Evolutionary conservation across 1,140 invertebrate genomes (phyloP).

Genomic region (Procambarus virginalis): DNA sequence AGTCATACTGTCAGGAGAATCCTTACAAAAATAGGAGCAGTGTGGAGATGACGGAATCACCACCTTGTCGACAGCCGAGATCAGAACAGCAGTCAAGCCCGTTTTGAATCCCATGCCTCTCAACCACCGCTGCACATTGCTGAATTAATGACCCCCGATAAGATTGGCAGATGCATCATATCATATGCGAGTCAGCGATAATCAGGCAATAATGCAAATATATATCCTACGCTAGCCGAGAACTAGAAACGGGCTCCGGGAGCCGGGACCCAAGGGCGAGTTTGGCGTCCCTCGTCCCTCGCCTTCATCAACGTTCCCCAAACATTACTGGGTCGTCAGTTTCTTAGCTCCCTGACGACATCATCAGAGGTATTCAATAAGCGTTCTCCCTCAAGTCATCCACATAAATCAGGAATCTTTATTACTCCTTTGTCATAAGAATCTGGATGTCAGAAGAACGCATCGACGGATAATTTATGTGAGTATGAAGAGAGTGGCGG

Average conservation of each 20-base stretch:
- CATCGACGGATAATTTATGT: constrained; percentile 49
- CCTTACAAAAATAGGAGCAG: not conserved
- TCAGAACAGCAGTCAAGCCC: not conserved
- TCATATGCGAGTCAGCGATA: constrained; percentile 41
- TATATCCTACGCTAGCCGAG: not conserved
- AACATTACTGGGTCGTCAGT: constrained; percentile 20
- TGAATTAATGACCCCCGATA: constrained; percentile 43
- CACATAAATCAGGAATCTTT: constrained; percentile 64
- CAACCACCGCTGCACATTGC: constrained; percentile 18
- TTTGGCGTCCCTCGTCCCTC: not conserved
- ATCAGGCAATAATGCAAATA: constrained; percentile 59
- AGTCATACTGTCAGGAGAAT: not conserved
- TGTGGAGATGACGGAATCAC: not conserved
- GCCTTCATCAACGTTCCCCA: constrained; percentile 12
- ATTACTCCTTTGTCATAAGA: constrained; percentile 52
- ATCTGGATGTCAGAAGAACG: constrained; percentile 42
- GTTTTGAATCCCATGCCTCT: not conserved
- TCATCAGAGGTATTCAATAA: constrained; percentile 64
- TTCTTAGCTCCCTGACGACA: constrained; percentile 35
- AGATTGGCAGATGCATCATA: constrained; percentile 53
- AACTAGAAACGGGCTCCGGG: not conserved
- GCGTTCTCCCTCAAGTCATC: constrained; percentile 50
- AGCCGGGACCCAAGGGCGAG: not conserved
- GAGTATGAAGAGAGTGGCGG: not conserved
- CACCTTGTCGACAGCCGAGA: not conserved